These are phyloP conservation scores for Noctua janthe DNA, from an alignment of 2,888 invertebrate genomes.

Conservation along the genomic window DNA sequence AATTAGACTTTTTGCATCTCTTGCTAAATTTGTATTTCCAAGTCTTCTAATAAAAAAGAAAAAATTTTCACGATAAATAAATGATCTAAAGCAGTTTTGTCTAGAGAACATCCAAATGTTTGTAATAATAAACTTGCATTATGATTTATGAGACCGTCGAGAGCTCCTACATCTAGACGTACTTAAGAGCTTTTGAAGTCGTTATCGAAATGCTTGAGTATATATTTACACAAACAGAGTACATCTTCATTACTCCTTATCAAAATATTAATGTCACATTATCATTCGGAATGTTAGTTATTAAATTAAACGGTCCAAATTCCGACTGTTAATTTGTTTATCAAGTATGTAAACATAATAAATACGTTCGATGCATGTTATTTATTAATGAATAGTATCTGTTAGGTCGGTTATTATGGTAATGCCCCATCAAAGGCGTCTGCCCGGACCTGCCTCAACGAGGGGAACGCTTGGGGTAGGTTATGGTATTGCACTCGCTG, in stretches of 20 bases:
- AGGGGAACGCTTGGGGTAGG: slow-evolving; percentile 88
- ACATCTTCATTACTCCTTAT: slow-evolving; percentile 54
- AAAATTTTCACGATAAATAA: not conserved
- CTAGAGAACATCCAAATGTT: slow-evolving; percentile 43
- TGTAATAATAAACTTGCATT: slow-evolving; percentile 54
- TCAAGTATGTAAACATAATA: slow-evolving; percentile 62
- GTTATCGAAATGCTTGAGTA: slow-evolving; percentile 48
- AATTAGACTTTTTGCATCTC: not conserved
- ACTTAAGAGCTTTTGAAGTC: slow-evolving; percentile 55
- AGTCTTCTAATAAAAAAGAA: not conserved
- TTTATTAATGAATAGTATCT: slow-evolving; percentile 72
- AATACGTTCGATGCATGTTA: slow-evolving; percentile 62
- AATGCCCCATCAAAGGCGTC: slow-evolving; percentile 86
- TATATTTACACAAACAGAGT: slow-evolving; percentile 42
- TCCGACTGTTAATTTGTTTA: slow-evolving; percentile 64
- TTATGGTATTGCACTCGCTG: slow-evolving; percentile 88
- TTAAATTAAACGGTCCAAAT: slow-evolving; percentile 57
- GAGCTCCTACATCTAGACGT: slow-evolving; percentile 45
- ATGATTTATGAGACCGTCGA: slow-evolving; percentile 53
- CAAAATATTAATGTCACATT: slow-evolving; percentile 49
- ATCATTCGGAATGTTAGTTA: slow-evolving; percentile 47
- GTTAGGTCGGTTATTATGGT: slow-evolving; percentile 82
- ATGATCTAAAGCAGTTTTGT: slow-evolving; percentile 26
- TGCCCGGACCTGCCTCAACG: slow-evolving; percentile 85
- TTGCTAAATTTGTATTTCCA: not conserved